These are phyloP conservation scores for Thamnophis elegans DNA, from an alignment of 2,797 vertebrate species.

Conservation along the genomic window DNA sequence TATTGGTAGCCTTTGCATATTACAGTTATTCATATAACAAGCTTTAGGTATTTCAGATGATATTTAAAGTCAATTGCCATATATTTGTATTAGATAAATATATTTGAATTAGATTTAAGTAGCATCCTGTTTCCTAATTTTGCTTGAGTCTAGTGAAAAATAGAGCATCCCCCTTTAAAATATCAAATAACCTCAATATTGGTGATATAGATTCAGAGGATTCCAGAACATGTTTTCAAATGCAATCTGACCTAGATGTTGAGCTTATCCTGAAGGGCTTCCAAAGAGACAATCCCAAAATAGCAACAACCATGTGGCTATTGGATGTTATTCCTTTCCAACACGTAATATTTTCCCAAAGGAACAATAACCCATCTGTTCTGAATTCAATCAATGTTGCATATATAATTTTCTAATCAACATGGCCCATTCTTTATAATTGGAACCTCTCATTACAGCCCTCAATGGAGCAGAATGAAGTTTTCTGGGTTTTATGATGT, in stretches of 20 bases:
- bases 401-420: neutral
- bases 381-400: neutral
- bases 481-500: neutral
- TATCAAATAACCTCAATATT: neutral
- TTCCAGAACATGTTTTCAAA: neutral
- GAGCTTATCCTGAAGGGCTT: neutral
- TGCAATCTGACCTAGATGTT: accelerated
- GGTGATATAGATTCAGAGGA: neutral
- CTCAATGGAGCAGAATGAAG: neutral
- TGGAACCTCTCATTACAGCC: neutral
- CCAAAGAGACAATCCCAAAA: constrained; percentile 20
- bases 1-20: constrained; percentile 14
- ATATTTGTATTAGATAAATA: constrained; percentile 26
- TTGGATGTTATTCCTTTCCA: accelerated
- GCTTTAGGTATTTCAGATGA: constrained; percentile 3
- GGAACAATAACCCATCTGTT: neutral
- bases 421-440: accelerated
- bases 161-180: constrained; percentile 38
- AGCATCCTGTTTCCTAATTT: constrained; percentile 23
- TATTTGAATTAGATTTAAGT: constrained; percentile 21
- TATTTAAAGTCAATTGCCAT: neutral
- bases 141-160: neutral
- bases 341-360: accelerated
- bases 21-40: neutral
- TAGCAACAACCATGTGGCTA: neutral